A percentile compares a stretch with the other conserved stretches of the same genome.
phyloP scores from a whole-genome alignment of 2,888 invertebrate genomes.

The Polydrusus cervinus region DNA sequence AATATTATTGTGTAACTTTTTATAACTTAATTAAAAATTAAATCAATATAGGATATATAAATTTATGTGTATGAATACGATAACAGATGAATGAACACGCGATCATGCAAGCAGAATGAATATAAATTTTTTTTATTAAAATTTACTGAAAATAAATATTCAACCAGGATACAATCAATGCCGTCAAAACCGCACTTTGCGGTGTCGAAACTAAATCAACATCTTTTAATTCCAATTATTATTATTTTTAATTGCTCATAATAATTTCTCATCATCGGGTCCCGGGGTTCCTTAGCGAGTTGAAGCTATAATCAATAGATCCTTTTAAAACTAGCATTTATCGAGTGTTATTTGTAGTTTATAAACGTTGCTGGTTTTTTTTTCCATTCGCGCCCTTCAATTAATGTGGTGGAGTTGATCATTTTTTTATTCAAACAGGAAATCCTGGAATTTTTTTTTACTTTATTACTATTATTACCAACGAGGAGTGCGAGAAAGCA shows the following conservation, averaged over 20 bases:
- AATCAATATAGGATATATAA: conserved; percentile 15
- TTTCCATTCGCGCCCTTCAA: too few species aligned
- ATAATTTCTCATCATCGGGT: conserved; percentile 11
- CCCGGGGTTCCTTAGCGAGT: not conserved
- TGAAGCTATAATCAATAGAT: conserved; percentile 12
- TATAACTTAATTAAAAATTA: conserved; percentile 17
- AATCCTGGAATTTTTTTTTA: too few species aligned
- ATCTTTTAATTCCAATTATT: conserved; percentile 31
- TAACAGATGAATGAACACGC: conserved; percentile 28
- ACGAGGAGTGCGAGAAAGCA: too few species aligned
- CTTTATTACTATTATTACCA: too few species aligned
- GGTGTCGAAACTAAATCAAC: conserved; percentile 35
- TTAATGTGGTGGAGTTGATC: too few species aligned
- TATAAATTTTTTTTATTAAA: conserved; percentile 3
- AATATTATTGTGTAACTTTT: conserved; percentile 20
- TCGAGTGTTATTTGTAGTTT: not conserved
- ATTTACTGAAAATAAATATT: conserved; percentile 25
- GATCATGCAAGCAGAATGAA: conserved; percentile 1
- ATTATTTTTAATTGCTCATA: conserved; percentile 6
- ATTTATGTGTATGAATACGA: conserved; percentile 12
- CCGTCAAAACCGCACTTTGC: conserved; percentile 28
- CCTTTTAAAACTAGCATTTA: conserved; percentile 10
- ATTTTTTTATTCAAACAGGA: too few species aligned
- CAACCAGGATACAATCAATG: conserved; percentile 38
- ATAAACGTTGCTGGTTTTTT: not conserved